Evolutionary conservation across 2,888 invertebrate species (phyloP), one percentile per base, ranked within the genome.

Genomic region (Bursaphelenchus okinawaensis): DNA sequence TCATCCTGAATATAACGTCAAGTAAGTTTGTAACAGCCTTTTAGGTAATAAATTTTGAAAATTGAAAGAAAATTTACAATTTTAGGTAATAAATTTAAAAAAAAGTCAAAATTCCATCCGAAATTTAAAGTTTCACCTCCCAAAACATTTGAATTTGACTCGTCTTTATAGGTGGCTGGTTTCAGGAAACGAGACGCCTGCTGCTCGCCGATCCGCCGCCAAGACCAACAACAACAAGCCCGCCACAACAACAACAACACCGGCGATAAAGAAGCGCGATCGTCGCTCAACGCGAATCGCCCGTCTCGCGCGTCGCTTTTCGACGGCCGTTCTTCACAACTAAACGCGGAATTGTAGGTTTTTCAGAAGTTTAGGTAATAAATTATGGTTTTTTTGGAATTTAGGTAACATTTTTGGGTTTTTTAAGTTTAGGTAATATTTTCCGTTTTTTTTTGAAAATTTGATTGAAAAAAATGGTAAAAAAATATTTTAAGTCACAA

Each of bases 101-200:
- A n/a, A n/a, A n/a, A n/a, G n/a, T n/a, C n/a, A n/a, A n/a, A n/a
- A n/a, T n/a, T n/a, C n/a, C n/a, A n/a, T n/a, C n/a, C n/a, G n/a
- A n/a, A n/a, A n/a, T n/a, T n/a, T n/a, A n/a, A 12, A 60, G 54
- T 61, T 23, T 55, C 51, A 26, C 31, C 29, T 3, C 16, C 50
- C 27, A 55, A 50, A 55, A 40, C 29, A 31, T 23, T 4, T n/a
- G 40, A 16, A 40, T 40, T 4, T 4, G n/a, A 12, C 16, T 3
- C 40, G 6, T 40, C n/a, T 12, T 40, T 40, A 40, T 40, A 40
- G 40, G 40, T n/a, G 40, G 40, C 40, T 40, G 40, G 40, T 63
- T 66, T 56, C 55, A 75, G 75, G 62, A 71, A 65, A 63, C 72
- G 77, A 4, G 79, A 79, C 55, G 79, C 79, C 0, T 76, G 76